Evolutionary conservation across 1,140 invertebrate species (phyloP), one percentile per base, ranked within the genome.

Genomic region (Forficula auricularia): DNA sequence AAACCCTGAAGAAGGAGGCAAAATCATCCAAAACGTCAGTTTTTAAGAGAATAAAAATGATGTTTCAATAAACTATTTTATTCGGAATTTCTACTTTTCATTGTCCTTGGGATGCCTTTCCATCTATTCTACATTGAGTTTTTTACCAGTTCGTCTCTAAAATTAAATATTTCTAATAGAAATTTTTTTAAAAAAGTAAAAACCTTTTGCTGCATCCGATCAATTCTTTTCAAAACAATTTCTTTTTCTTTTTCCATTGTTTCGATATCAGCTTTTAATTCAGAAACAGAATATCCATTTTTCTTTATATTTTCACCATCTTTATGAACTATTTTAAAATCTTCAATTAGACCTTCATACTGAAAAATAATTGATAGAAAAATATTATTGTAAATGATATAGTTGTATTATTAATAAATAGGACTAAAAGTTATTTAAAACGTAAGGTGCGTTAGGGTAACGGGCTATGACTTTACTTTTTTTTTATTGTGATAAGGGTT

Each of bases 221-320:
- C 79, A 47, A 85, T 75, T 43, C 82, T 68, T 50, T 75, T 72
- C 43, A 64, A 50, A 10, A 79, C 63, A 51, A 82, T 77, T 54
- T 88, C 82, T 57, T 77, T 79, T 58, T 90, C 85, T 19, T 81
- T 75, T 50, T 86, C 82, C 82, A 90, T 88, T 30, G 82, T 74
- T 52, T 74, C 71, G 8, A 87, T 75, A 55, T 88, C 83, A 49
- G 75, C 75, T 36, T 58, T 47, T 42, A 65, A 53, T 47, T 64
- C 61, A 4, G 53, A 46, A 3, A 68, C 71, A 16, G 66, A 71
- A 51, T 66, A 67, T 0, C 70, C 65, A 49, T 66, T 71, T 46
- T 66, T 71, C 50, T 75, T 75, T 41, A 80, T 60, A 15, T 70
- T 57, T 49, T 81, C 73, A 39, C 72, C 70, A 54, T 78, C 71